Percentiles rank a stretch among this genome's conserved stretches.
These are phyloP conservation scores for Lacerta agilis DNA, from an alignment of 2,797 vertebrate genomes.

Conservation along the genomic window DNA sequence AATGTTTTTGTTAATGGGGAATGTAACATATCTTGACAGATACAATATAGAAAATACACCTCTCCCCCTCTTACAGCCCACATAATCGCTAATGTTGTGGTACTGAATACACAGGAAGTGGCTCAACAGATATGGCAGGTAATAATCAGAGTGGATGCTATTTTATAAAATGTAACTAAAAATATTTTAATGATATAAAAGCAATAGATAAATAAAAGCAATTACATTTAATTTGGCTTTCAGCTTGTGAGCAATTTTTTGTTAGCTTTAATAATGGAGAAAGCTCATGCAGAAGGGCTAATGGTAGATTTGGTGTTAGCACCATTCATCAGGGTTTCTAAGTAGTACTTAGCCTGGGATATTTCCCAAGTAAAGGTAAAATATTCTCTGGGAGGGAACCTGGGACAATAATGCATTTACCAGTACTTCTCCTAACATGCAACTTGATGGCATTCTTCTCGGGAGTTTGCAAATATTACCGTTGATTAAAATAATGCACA, in stretches of 20 bases:
- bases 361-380: conserved; percentile 60
- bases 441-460: conserved; percentile 65
- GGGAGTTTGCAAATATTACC: conserved; percentile 59
- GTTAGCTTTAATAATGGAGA: conserved; percentile 55
- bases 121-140: conserved; percentile 75
- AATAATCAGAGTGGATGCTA: conserved; percentile 72
- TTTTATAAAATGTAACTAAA: conserved; percentile 76
- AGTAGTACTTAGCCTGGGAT: conserved; percentile 64
- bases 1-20: conserved; percentile 76
- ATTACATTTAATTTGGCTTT: conserved; percentile 76
- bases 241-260: conserved; percentile 54
- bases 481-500: conserved; percentile 16
- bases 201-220: conserved; percentile 82
- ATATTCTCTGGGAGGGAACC: conserved; percentile 53
- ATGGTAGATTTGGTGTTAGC: conserved; percentile 63
- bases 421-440: conserved; percentile 50
- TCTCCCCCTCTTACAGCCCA: conserved; percentile 5
- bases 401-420: conserved; percentile 57
- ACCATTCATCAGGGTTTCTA: conserved; percentile 66
- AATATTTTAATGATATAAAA: conserved; percentile 82
- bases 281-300: conserved; percentile 64
- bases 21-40: conserved; percentile 76
- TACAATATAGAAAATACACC: conserved; percentile 64
- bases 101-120: conserved; percentile 64
- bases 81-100: conserved; percentile 73